Evolutionary conservation across 37 sponge, comb jelly and placozoan genomes (phyloP).

Genomic region (Spongilla lacustris): DNA sequence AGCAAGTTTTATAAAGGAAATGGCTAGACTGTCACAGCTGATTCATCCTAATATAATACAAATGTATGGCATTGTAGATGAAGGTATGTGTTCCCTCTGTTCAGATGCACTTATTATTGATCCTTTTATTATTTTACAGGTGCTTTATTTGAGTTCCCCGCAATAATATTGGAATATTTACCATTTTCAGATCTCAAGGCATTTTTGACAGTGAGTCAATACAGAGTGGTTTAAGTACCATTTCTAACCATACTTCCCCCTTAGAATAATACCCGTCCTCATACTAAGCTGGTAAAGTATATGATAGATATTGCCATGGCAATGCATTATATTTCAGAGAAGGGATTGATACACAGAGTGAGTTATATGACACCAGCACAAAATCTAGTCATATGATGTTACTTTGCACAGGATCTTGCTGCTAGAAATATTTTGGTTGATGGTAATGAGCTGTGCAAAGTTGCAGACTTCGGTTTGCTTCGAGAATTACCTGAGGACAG

Average conservation of each 20-base stretch:
- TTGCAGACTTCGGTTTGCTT: conserved; percentile 68
- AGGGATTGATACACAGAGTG: conserved; percentile 47
- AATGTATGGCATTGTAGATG: conserved; percentile 33
- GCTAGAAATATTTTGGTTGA: conserved; percentile 82
- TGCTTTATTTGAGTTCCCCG: not conserved
- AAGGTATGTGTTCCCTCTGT: conserved; percentile 28
- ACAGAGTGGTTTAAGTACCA: no score
- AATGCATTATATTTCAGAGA: conserved; percentile 74
- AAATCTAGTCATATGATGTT: no score
- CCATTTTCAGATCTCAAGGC: conserved; percentile 62
- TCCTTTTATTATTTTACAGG: not conserved
- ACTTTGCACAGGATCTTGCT: no score
- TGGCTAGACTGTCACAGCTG: conserved; percentile 53
- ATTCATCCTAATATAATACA: conserved; percentile 51
- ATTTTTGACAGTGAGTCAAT: conserved; percentile 45
- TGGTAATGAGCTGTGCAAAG: conserved; percentile 58
- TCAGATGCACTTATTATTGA: no score
- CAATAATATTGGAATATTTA: conserved; percentile 74
- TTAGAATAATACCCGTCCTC: conserved; percentile 31
- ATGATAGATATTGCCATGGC: conserved; percentile 78
- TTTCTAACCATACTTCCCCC: not conserved
- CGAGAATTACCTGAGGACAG: conserved; percentile 22
- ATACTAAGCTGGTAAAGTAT: conserved; percentile 53
- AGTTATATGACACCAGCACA: not conserved
- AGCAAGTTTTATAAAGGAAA: conserved; percentile 28